These are phyloP conservation scores for Ictalurus punctatus DNA, from an alignment of 2,113 vertebrate genomes.

Conservation along the genomic window DNA sequence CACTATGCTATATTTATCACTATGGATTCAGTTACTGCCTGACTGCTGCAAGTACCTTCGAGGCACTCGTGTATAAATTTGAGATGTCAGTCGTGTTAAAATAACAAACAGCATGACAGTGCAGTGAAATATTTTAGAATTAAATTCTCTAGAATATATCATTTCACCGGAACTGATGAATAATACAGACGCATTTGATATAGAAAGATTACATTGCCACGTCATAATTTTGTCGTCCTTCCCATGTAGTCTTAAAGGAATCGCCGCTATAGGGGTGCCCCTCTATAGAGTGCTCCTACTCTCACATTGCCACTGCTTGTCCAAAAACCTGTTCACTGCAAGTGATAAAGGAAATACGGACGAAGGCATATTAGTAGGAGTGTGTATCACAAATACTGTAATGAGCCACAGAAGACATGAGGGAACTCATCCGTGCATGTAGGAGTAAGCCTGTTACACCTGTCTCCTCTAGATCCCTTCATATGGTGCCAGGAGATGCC, in stretches of 20 bases:
- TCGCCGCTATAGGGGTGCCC: not conserved
- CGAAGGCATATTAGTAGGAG: not conserved
- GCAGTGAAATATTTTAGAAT: not conserved
- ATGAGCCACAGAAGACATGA: not conserved
- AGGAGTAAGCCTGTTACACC: slow-evolving; percentile 26
- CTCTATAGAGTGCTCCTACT: not conserved
- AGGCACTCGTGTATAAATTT: too few species aligned
- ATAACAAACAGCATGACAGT: not conserved
- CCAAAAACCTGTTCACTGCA: not conserved
- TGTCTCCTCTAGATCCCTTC: slow-evolving; percentile 18
- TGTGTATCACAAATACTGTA: slow-evolving; percentile 1
- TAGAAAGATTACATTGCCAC: not conserved
- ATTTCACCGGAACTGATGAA: not conserved
- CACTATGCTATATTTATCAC: too few species aligned
- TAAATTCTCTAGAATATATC: not conserved
- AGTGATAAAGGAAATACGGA: not conserved
- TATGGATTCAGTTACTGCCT: too few species aligned
- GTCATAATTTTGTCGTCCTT: not conserved
- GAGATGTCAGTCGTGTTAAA: too few species aligned
- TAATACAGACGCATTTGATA: too few species aligned
- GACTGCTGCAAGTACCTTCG: too few species aligned
- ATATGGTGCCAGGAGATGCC: slow-evolving; percentile 8
- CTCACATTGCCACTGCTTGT: not conserved
- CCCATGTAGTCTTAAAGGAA: not conserved
- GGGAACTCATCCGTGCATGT: not conserved